These are phyloP conservation scores for Cygnus olor DNA, from an alignment of 2,797 vertebrate genomes.

Conservation along the genomic window DNA sequence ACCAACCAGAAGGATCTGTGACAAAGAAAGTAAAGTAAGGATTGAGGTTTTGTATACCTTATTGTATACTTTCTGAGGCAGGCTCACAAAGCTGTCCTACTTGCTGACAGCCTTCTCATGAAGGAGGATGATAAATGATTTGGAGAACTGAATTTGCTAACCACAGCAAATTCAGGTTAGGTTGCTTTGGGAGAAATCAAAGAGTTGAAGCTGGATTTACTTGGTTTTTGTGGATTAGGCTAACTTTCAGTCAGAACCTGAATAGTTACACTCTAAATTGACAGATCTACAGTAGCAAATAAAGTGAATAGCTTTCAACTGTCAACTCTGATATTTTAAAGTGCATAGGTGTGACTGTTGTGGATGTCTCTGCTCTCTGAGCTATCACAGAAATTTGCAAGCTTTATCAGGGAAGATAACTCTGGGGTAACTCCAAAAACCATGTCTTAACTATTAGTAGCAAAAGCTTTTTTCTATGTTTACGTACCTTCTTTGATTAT, in stretches of 20 bases:
- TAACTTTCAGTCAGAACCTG: not conserved
- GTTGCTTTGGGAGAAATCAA: not conserved
- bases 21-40: not conserved
- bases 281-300: not conserved
- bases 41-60: not conserved
- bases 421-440: not conserved
- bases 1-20: constrained; percentile 95
- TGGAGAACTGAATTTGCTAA: not conserved
- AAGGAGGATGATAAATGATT: not conserved
- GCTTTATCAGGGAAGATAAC: fast-evolving
- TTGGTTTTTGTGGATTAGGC: not conserved
- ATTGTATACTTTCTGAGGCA: not conserved
- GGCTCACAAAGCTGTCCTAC: not conserved
- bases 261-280: not conserved
- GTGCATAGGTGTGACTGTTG: not conserved
- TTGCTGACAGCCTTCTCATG: not conserved
- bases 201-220: not conserved
- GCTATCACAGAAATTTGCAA: fast-evolving
- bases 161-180: not conserved
- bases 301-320: fast-evolving
- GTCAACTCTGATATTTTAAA: not conserved
- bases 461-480: not conserved
- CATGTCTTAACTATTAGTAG: fast-evolving
- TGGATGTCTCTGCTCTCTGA: not conserved
- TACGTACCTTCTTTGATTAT: constrained; percentile 92